Percentiles rank a stretch among this genome's conserved stretches.
phyloP scores from a whole-genome alignment of 2,888 invertebrate genomes.

The Homarus gammarus region DNA sequence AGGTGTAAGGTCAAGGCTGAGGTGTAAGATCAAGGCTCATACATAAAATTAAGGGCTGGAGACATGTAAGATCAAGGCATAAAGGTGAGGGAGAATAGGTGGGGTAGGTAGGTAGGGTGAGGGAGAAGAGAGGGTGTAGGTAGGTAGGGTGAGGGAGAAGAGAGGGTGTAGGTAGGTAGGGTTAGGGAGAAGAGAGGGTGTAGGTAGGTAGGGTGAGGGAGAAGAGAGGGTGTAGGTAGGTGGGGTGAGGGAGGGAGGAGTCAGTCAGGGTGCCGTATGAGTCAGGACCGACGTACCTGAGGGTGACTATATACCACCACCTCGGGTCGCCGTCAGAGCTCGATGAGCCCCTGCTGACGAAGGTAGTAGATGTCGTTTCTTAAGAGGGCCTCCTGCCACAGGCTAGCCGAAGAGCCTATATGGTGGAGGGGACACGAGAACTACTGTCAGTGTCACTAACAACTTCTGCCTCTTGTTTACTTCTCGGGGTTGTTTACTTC shows the following conservation, averaged over 20 bases:
- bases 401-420: conserved; percentile 73
- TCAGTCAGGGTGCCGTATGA: conserved; percentile 9
- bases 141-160: background rate
- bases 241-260: background rate
- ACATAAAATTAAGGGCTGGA: background rate
- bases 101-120: background rate
- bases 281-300: conserved; percentile 1
- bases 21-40: background rate
- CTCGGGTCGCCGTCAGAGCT: conserved; percentile 64
- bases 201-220: conserved; percentile 16
- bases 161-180: conserved; percentile 7
- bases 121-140: background rate
- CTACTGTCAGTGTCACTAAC: conserved; percentile 7
- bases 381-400: conserved; percentile 75
- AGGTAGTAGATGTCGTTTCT: conserved; percentile 74
- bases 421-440: conserved; percentile 35
- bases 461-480: no score
- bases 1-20: background rate
- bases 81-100: background rate
- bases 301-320: conserved; percentile 23
- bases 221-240: background rate
- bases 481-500: background rate
- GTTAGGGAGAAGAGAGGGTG: conserved; percentile 11
- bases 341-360: conserved; percentile 73
- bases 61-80: background rate